These are phyloP conservation scores for Tupaia chinensis DNA, from an alignment of 2,113 vertebrate species.

Conservation along the genomic window DNA sequence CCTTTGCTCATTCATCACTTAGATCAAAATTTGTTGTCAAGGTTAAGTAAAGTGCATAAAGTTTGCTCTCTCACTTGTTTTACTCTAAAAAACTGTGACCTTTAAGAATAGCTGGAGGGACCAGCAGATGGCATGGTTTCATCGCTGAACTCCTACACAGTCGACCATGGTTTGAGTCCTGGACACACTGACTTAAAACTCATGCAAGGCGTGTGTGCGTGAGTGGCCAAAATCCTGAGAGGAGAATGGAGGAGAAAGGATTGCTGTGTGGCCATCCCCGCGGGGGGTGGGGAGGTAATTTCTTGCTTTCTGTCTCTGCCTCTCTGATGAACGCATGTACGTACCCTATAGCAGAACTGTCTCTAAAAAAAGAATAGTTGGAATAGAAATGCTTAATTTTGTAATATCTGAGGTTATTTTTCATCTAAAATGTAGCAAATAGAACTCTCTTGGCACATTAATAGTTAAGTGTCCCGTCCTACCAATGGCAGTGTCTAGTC, in stretches of 20 bases:
- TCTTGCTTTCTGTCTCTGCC: no score
- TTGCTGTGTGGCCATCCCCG: no score
- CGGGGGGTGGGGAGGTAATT: no score
- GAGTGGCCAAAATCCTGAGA: no score
- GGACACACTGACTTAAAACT: no score
- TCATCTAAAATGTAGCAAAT: background rate
- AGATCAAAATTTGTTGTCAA: constrained; percentile 20
- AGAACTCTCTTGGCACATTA: accelerated
- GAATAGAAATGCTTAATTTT: constrained; percentile 23
- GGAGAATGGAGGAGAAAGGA: no score
- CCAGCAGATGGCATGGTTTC: no score
- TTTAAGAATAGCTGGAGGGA: background rate
- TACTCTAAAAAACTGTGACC: background rate
- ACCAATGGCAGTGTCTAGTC: background rate
- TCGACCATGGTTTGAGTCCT: no score
- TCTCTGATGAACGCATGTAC: no score
- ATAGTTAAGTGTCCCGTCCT: accelerated
- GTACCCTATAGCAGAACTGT: no score
- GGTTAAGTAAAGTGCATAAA: constrained; percentile 28
- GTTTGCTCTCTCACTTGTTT: background rate
- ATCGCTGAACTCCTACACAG: no score
- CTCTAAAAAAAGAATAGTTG: background rate
- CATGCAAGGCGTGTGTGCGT: no score
- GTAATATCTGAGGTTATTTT: constrained; percentile 46
- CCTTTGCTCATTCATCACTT: constrained; percentile 15